Conservation (phyloP, 2,113 vertebrate genomes). For the Aleadryas rufinucha region DNA sequence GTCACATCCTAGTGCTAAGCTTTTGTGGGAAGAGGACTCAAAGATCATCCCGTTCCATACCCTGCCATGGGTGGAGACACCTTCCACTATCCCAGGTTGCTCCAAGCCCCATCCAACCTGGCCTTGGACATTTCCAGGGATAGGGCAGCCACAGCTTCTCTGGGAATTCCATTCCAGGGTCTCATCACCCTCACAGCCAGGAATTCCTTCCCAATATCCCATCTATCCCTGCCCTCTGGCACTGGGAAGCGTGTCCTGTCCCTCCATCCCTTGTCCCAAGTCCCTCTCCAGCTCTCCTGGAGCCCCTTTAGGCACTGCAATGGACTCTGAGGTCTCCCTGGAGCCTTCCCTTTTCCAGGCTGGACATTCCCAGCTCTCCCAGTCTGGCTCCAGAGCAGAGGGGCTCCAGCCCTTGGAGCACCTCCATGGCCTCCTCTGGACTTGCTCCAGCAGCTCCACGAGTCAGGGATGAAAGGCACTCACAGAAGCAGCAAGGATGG, state of each 20-base stretch:
- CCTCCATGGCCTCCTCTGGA: neutral
- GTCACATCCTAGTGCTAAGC: fast-evolving
- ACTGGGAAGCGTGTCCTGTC: neutral
- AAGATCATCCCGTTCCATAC: neutral
- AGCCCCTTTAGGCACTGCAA: neutral
- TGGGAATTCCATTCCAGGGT: neutral
- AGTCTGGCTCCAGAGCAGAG: neutral
- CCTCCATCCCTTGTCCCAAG: fast-evolving
- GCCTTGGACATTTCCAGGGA: neutral
- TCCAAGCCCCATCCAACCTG: fast-evolving
- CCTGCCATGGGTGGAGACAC: neutral
- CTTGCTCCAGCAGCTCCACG: fast-evolving
- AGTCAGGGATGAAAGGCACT: neutral
- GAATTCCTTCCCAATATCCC: neutral
- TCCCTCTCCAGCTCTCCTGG: neutral
- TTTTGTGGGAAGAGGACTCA: neutral
- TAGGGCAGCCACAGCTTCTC: neutral
- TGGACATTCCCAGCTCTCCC: neutral
- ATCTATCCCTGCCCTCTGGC: neutral
- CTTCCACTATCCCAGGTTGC: neutral
- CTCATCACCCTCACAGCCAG: neutral
- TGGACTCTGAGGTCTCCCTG: fast-evolving
- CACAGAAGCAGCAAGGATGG: neutral
- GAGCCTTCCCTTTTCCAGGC: fast-evolving
- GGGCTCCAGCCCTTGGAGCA: neutral